Conservation (phyloP, 2,113 vertebrate species). For the Siniperca knerii region DNA sequence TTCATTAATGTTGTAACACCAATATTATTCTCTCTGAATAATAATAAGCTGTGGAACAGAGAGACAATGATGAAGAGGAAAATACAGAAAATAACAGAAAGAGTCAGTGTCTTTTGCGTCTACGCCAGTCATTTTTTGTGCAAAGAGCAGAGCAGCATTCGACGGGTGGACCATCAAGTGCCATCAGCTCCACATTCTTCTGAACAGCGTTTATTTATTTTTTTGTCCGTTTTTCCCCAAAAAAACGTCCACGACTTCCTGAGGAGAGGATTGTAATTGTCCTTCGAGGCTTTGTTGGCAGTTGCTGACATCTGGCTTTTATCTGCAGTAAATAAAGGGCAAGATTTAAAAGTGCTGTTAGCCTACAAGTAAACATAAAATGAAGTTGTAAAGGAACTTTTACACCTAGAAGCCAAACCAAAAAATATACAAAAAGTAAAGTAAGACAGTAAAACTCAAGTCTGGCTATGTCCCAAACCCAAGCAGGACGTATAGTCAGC, state of each 20-base stretch:
- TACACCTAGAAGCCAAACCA: background rate
- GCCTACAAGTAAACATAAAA: background rate
- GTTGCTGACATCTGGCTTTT: background rate
- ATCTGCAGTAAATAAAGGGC: background rate
- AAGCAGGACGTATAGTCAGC: conserved; percentile 4
- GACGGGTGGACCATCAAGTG: background rate
- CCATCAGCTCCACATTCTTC: background rate
- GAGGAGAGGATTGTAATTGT: background rate
- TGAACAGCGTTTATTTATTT: too few relatives aligned
- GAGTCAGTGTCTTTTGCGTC: background rate
- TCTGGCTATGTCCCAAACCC: background rate
- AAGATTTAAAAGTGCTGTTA: background rate
- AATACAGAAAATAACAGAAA: background rate
- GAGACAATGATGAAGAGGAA: background rate
- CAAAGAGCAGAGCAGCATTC: background rate
- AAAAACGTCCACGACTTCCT: background rate
- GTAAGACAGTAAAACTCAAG: background rate
- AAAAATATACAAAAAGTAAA: conserved; percentile 3
- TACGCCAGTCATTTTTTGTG: background rate
- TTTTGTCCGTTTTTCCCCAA: background rate
- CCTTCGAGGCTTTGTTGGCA: background rate
- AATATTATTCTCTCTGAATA: conserved; percentile 45
- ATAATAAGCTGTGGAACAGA: conserved; percentile 33
- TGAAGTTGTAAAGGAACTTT: background rate
- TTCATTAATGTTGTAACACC: conserved; percentile 52